These are phyloP conservation scores for Esperia sulphurella DNA, from an alignment of 2,888 invertebrate genomes.

Conservation along the genomic window DNA sequence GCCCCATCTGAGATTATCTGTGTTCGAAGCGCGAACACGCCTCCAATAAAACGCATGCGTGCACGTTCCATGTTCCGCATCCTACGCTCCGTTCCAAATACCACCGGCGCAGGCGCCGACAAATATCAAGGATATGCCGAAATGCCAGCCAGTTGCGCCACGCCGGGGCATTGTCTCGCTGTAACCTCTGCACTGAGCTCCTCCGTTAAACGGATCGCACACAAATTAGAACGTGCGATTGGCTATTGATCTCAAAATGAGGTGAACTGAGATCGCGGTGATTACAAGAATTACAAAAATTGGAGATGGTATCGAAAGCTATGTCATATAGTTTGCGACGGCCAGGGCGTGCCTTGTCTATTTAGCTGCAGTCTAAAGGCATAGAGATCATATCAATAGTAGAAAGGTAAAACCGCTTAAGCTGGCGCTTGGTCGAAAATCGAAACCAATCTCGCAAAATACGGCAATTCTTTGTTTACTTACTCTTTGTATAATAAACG, in stretches of 20 bases:
- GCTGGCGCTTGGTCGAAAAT: too few species aligned
- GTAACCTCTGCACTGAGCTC: constrained; percentile 39
- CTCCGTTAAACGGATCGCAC: constrained; percentile 9
- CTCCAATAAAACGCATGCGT: constrained; percentile 11
- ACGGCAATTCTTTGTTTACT: too few species aligned
- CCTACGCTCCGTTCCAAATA: constrained; percentile 65
- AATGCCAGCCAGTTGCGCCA: constrained; percentile 70
- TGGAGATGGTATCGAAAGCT: too few species aligned
- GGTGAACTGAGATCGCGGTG: not conserved
- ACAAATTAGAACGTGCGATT: constrained; percentile 4
- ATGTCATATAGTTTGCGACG: too few species aligned
- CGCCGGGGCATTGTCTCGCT: constrained; percentile 48
- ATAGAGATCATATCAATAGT: too few species aligned
- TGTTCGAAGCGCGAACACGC: not conserved
- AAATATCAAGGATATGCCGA: constrained; percentile 76
- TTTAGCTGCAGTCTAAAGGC: too few species aligned
- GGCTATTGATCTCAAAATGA: not conserved
- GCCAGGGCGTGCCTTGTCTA: too few species aligned
- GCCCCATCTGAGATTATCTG: not conserved
- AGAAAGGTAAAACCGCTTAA: too few species aligned
- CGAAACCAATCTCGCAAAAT: too few species aligned
- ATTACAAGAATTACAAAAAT: not conserved
- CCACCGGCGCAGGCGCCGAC: constrained; percentile 39
- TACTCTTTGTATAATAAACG: too few species aligned
- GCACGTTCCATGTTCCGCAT: constrained; percentile 46